Percentiles rank a stretch among this genome's conserved stretches.
Conservation (phyloP, 1,140 invertebrate genomes). For the Bombus haemorrhoidalis region DNA sequence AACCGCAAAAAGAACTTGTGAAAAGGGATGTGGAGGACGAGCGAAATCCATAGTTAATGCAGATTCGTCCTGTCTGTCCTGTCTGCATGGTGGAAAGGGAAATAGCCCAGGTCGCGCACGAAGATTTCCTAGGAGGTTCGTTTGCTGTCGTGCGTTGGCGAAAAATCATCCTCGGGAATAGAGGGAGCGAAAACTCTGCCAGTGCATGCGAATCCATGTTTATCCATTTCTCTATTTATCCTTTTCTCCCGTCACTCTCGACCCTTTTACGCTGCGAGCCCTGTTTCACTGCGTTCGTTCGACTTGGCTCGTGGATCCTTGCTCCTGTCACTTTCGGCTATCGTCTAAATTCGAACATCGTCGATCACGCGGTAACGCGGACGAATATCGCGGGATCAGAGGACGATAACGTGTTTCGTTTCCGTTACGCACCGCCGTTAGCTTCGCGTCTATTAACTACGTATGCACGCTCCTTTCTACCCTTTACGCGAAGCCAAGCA, state of each 20-base stretch:
- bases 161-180: slow-evolving; percentile 41
- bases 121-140: slow-evolving; percentile 74
- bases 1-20: slow-evolving; percentile 18
- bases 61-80: slow-evolving; percentile 64
- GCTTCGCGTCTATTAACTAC: no score
- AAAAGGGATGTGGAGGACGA: background rate
- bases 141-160: slow-evolving; percentile 48
- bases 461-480: background rate
- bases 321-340: background rate
- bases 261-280: no score
- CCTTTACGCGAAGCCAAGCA: background rate
- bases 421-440: background rate
- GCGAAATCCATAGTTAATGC: slow-evolving; percentile 71
- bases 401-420: background rate
- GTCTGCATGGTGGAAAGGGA: slow-evolving; percentile 53
- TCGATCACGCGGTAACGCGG: background rate
- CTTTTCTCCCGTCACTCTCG: background rate
- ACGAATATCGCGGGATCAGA: background rate
- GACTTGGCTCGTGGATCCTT: background rate
- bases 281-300: background rate
- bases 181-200: slow-evolving; percentile 21
- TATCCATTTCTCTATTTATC: slow-evolving; percentile 45
- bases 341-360: background rate
- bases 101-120: slow-evolving; percentile 60
- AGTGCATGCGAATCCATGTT: slow-evolving; percentile 32